These are phyloP conservation scores for Morpho achilles DNA, from an alignment of 2,888 invertebrate species.

Conservation along the genomic window DNA sequence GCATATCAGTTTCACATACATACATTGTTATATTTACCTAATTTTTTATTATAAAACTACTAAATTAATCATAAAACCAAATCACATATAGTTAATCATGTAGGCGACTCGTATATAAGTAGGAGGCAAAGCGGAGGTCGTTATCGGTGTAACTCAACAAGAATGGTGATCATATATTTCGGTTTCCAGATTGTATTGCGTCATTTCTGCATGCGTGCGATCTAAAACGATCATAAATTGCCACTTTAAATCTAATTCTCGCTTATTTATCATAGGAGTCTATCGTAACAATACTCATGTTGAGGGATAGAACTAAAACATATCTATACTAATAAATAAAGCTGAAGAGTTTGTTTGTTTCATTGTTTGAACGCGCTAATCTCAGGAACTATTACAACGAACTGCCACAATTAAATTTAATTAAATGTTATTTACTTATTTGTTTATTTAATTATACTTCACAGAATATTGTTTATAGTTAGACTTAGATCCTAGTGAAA, in stretches of 20 bases:
- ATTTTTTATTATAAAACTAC: conserved; percentile 2
- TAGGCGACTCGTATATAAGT: conserved; percentile 11
- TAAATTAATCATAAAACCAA: background rate
- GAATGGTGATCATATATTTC: conserved; percentile 21
- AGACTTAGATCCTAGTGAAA: too few species aligned
- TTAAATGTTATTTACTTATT: too few species aligned
- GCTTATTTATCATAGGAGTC: background rate
- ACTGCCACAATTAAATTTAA: too few species aligned
- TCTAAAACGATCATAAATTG: conserved; percentile 23
- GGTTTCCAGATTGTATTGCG: conserved; percentile 23
- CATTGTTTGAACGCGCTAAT: too few species aligned
- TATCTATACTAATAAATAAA: too few species aligned
- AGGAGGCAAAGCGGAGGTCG: conserved; percentile 18
- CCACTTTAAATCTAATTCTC: conserved; percentile 19
- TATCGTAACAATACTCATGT: background rate
- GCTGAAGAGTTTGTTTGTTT: too few species aligned
- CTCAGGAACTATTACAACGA: too few species aligned
- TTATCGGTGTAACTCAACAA: conserved; percentile 12
- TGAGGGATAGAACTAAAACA: too few species aligned
- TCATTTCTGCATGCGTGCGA: conserved; percentile 23
- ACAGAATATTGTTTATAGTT: too few species aligned
- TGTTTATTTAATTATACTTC: too few species aligned
- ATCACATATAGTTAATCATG: conserved; percentile 6
- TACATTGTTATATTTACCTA: too few species aligned
- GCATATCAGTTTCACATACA: too few species aligned